These are phyloP conservation scores for Bradypodion pumilum DNA, from an alignment of 2,797 vertebrate genomes.

Conservation along the genomic window DNA sequence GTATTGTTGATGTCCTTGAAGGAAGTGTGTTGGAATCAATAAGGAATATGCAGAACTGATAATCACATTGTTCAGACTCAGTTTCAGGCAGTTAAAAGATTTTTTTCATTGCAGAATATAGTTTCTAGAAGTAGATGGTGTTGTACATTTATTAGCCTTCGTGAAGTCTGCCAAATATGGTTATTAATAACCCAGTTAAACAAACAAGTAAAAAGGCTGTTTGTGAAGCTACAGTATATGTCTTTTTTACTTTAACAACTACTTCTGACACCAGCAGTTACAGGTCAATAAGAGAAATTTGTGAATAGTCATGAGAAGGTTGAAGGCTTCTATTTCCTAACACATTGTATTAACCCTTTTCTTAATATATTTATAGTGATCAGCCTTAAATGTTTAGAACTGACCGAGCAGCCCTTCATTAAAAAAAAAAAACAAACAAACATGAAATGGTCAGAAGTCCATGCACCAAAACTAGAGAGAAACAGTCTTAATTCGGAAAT, in stretches of 20 bases:
- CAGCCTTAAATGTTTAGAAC: background rate
- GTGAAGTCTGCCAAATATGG: background rate
- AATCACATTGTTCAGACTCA: background rate
- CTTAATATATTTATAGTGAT: background rate
- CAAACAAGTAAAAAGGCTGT: too few species aligned
- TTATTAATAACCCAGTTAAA: too few species aligned
- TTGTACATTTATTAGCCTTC: background rate
- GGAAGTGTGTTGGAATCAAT: background rate
- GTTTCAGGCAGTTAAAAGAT: background rate
- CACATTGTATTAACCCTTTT: background rate
- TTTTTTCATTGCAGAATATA: background rate
- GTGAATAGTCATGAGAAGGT: background rate
- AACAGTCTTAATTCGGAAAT: background rate
- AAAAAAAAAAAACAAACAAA: background rate
- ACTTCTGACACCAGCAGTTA: background rate
- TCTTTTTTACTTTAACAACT: background rate
- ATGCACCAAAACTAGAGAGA: background rate
- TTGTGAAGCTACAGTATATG: background rate
- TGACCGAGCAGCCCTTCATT: background rate
- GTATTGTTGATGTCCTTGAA: background rate
- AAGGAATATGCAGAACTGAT: background rate
- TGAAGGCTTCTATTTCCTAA: background rate
- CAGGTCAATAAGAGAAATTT: background rate
- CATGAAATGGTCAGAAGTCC: background rate
- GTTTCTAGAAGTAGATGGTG: background rate